phyloP scores from a whole-genome alignment of 2,113 vertebrate species.

The Oxyruncus cristatus region DNA sequence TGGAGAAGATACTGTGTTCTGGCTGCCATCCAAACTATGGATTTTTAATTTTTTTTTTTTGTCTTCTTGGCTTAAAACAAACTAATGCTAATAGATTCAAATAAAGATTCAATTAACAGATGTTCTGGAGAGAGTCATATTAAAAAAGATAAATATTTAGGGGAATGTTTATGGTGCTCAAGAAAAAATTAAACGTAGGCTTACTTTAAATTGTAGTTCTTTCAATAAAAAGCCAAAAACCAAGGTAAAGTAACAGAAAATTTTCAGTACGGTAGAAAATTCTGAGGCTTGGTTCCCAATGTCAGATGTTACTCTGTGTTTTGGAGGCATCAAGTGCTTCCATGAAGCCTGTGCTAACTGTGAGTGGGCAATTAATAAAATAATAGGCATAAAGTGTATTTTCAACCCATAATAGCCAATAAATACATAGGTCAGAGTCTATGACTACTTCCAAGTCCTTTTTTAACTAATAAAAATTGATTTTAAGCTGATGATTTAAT shows the following conservation, averaged over 20 bases:
- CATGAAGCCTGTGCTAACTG: background rate
- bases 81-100: background rate
- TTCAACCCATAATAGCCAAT: background rate
- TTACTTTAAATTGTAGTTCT: background rate
- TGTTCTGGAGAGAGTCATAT: background rate
- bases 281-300: background rate
- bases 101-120: conserved; percentile 23
- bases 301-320: background rate
- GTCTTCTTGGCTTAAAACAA: background rate
- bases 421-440: background rate
- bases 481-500: background rate
- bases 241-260: background rate
- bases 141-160: conserved; percentile 22
- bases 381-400: background rate
- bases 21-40: background rate
- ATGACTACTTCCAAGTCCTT: background rate
- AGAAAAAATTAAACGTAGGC: background rate
- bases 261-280: background rate
- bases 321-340: background rate
- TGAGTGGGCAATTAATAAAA: background rate
- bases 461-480: background rate
- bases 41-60: background rate
- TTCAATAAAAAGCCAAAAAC: background rate
- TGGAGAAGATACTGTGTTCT: background rate
- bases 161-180: background rate